Conservation (phyloP, 1,140 invertebrate species). For the Monomorium pharaonis region DNA sequence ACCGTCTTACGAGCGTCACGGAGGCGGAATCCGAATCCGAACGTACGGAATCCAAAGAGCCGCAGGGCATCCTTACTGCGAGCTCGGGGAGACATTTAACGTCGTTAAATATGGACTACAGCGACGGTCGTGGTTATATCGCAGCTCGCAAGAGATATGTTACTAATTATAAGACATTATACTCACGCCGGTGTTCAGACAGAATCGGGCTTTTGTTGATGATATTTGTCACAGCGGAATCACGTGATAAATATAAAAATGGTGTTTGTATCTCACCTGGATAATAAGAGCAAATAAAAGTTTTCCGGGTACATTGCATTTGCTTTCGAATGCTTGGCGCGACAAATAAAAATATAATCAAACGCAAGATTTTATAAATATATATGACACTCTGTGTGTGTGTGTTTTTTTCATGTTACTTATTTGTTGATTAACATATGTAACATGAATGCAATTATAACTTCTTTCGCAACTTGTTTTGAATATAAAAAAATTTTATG, state of each 20-base stretch:
- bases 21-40: conserved; percentile 29
- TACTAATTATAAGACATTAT: conserved; percentile 26
- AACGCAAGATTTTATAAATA: not conserved
- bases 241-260: not conserved
- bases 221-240: not conserved
- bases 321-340: not conserved
- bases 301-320: not conserved
- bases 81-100: conserved; percentile 63
- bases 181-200: not conserved
- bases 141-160: conserved; percentile 1
- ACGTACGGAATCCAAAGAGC: conserved; percentile 16
- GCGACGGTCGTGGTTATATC: conserved; percentile 4
- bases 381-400: not conserved
- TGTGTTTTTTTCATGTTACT: not conserved
- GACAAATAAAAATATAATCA: not conserved
- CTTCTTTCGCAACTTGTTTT: not conserved
- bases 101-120: conserved; percentile 64
- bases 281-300: not conserved
- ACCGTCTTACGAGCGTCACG: conserved; percentile 27
- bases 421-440: not conserved
- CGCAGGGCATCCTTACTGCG: conserved; percentile 38
- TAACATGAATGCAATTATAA: not conserved
- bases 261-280: not conserved
- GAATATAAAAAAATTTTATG: not conserved
- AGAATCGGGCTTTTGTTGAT: not conserved